A percentile compares a stretch with the other conserved stretches of the same genome.
phyloP scores from a whole-genome alignment of 30 jellyfish, hydroid and myxozoan species.

The Aurelia sp. region DNA sequence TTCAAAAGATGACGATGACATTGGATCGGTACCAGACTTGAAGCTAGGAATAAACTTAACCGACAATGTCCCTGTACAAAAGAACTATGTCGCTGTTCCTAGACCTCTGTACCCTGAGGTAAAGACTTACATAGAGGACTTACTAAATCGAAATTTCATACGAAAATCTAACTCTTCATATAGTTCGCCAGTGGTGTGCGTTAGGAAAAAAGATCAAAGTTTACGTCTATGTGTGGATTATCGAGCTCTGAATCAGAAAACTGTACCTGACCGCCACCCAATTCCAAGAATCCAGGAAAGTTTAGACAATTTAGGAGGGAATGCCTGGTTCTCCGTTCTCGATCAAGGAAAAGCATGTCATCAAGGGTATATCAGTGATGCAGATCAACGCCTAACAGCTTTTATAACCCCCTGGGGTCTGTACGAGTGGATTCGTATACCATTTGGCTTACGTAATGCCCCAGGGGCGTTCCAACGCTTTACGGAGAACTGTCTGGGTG shows the following conservation, averaged over 20 bases:
- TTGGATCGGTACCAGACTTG: constrained; percentile 45
- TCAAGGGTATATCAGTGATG: constrained; percentile 13
- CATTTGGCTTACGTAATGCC: constrained; percentile 57
- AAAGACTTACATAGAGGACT: constrained; percentile 49
- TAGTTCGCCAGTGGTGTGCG: constrained; percentile 57
- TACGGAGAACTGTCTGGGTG: constrained; percentile 56
- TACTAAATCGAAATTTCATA: constrained; percentile 24
- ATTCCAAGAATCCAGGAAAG: constrained; percentile 31
- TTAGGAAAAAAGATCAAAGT: constrained; percentile 41
- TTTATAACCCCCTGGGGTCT: constrained; percentile 76
- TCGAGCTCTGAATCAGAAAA: constrained; percentile 29
- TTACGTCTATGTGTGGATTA: constrained; percentile 55
- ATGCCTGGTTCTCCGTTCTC: constrained; percentile 45
- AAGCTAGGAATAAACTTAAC: constrained; percentile 42
- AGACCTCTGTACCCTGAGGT: constrained; percentile 48
- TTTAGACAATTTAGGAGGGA: constrained; percentile 38
- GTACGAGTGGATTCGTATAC: constrained; percentile 68
- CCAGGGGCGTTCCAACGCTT: constrained; percentile 82
- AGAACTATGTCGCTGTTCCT: constrained; percentile 43
- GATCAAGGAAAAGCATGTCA: not conserved
- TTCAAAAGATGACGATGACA: constrained; percentile 51
- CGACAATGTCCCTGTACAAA: constrained; percentile 51
- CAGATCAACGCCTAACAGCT: constrained; percentile 38
- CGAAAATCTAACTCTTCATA: constrained; percentile 51
- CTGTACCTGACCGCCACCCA: constrained; percentile 66